A percentile compares a stretch with the other conserved stretches of the same genome.
Conservation (phyloP, 2,797 vertebrate genomes). For the Sebastes oblongus region DNA sequence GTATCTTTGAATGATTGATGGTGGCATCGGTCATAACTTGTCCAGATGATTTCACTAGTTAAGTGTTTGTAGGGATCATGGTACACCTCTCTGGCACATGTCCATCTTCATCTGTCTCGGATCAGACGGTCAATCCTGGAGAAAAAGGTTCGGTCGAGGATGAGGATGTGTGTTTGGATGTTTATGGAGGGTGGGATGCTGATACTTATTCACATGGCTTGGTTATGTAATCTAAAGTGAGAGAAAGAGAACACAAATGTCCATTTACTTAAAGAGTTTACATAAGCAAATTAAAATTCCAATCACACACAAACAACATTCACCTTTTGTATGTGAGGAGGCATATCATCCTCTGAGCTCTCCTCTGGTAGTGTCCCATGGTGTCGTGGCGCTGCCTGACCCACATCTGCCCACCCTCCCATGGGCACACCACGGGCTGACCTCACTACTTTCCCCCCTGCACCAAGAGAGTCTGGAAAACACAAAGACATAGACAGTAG, state of each 20-base stretch:
- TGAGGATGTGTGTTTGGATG: constrained; percentile 5
- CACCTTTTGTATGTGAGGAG: constrained; percentile 94
- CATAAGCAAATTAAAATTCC: not conserved
- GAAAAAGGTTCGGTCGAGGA: not conserved
- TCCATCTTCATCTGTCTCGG: constrained; percentile 13
- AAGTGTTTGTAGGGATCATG: not conserved
- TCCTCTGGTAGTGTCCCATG: constrained; percentile 93
- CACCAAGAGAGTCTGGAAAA: constrained; percentile 63
- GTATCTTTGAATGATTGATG: constrained; percentile 3
- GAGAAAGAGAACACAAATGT: constrained; percentile 17
- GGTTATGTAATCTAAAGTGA: constrained; percentile 78
- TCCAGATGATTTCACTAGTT: constrained; percentile 16
- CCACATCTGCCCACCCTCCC: constrained; percentile 95
- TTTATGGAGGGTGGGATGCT: not conserved
- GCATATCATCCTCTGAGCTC: constrained; percentile 93
- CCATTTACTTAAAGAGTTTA: not conserved
- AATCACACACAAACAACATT: not conserved
- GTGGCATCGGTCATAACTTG: not conserved
- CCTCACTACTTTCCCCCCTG: constrained; percentile 82
- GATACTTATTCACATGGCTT: constrained; percentile 18
- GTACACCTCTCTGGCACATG: not conserved
- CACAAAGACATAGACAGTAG: not conserved
- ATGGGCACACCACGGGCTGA: constrained; percentile 89
- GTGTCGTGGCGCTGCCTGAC: constrained; percentile 80
- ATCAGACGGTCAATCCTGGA: constrained; percentile 11